Base-by-base conservation (phyloP, 2,113 vertebrate species). In the Catharus minimus region DNA sequence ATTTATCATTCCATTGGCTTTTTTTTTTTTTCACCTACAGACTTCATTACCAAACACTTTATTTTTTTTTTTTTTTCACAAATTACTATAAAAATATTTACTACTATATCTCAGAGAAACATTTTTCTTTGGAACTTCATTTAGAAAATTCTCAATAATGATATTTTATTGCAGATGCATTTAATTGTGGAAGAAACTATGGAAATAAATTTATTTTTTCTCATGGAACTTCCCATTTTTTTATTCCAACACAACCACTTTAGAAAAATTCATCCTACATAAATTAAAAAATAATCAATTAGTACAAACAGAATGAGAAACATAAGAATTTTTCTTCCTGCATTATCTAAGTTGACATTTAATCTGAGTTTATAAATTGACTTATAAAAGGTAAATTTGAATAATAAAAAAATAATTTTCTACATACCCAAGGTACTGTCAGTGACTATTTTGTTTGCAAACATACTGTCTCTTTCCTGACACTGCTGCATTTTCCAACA, bases 101-200 rank as follows among this genome's bases (percentile, higher is more conserved):
- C 4, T 69, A 21, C 10, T 43, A 1, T 38, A 32, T 11, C 0
- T 0, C 24, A 79, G 15, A 56, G 7, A 74, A 7, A 1, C 5
- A 58, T 28, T 68, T 68, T 83, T 41, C 5, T 77, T 58, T 74
- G 39, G 4, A 64, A 75, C 0, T 3, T 46, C 1, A 52, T 43
- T 49, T 22, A 2, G 28, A 73, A 86, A 66, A 22, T 17, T 39
- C 10, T 79, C 46, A 33, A 2, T 47, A 7, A 50, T n/a, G 6
- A 21, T 27, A 60, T 66, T 72, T 44, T 41, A 38, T 64, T 62
- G 61, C 8, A 43, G 8, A 52, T 44, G 12, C 5, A 33, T 65
- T 82, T 79, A 75, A 46, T 67, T 38, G 28, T 33, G 43, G 38
- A 89, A 76, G 10, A 69, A 80, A 53, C 23, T 13, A 73, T 10